phyloP scores from a whole-genome alignment of 2,888 invertebrate species.

The Macrophya alboannulata region DNA sequence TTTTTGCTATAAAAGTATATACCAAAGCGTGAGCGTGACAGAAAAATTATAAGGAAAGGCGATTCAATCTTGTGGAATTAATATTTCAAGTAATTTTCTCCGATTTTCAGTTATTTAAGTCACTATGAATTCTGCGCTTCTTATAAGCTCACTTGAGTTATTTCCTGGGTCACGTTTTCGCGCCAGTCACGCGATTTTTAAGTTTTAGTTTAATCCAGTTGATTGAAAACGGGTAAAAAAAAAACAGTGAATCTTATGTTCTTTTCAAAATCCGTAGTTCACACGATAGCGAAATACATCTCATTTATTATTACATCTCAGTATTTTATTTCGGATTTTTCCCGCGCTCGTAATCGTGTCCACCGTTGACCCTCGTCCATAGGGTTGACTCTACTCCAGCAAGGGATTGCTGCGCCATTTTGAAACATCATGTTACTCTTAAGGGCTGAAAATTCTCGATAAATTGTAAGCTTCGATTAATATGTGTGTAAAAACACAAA shows the following conservation, averaged over 20 bases:
- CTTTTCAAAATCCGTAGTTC: neutral
- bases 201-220: neutral
- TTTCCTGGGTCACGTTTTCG: neutral
- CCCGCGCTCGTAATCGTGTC: neutral
- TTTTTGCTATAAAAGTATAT: neutral
- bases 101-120: neutral
- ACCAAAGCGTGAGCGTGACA: neutral
- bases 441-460: too few relatives aligned
- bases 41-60: neutral
- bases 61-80: neutral
- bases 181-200: neutral
- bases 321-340: neutral
- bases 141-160: neutral
- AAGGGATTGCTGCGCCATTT: too few relatives aligned
- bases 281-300: neutral
- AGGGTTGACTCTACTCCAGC: too few relatives aligned
- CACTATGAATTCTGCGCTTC: neutral
- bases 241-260: neutral
- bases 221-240: neutral
- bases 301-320: neutral
- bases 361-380: too few relatives aligned
- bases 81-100: neutral
- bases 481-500: too few relatives aligned
- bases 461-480: too few relatives aligned
- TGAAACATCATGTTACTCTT: too few relatives aligned